Conservation (phyloP, 2,888 invertebrate species). For the Megamerina dolium region DNA sequence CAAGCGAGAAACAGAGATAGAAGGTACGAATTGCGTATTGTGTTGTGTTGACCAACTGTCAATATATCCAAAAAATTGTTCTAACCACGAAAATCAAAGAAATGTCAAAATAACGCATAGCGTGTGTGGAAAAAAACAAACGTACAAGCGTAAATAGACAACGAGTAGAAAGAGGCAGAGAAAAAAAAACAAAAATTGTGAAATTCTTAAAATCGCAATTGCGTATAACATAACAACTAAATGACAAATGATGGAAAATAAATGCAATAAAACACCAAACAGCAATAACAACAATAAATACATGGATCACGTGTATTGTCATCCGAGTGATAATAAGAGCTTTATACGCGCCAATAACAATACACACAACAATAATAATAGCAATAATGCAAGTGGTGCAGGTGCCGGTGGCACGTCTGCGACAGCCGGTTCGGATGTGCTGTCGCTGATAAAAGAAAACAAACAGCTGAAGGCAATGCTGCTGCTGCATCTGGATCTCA, state of each 20-base stretch:
- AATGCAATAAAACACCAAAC: conserved; percentile 26
- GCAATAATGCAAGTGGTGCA: conserved; percentile 18
- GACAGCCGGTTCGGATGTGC: conserved; percentile 29
- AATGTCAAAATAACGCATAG: too few relatives aligned
- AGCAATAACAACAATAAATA: conserved; percentile 35
- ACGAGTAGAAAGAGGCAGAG: conserved; percentile 8
- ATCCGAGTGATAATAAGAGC: conserved; percentile 31
- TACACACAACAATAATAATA: too few relatives aligned
- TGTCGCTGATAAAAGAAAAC: conserved; percentile 44
- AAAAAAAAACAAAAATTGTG: conserved; percentile 22
- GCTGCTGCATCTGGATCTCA: conserved; percentile 76
- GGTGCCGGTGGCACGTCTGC: conserved; percentile 19
- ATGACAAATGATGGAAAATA: conserved; percentile 25
- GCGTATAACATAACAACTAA: too few relatives aligned
- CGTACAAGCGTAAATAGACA: too few relatives aligned
- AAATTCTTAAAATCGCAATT: conserved; percentile 21
- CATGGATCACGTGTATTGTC: conserved; percentile 41
- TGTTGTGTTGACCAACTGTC: neutral
- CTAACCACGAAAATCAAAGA: too few relatives aligned
- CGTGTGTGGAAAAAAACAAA: too few relatives aligned
- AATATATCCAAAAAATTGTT: too few relatives aligned
- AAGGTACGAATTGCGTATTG: conserved; percentile 8
- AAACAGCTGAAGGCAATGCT: conserved; percentile 64
- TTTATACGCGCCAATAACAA: conserved; percentile 33
- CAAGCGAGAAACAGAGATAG: neutral